Evolutionary conservation across 2,113 vertebrate genomes (phyloP), one percentile per base, ranked within the genome.

Genomic region (Varanus komodoensis): DNA sequence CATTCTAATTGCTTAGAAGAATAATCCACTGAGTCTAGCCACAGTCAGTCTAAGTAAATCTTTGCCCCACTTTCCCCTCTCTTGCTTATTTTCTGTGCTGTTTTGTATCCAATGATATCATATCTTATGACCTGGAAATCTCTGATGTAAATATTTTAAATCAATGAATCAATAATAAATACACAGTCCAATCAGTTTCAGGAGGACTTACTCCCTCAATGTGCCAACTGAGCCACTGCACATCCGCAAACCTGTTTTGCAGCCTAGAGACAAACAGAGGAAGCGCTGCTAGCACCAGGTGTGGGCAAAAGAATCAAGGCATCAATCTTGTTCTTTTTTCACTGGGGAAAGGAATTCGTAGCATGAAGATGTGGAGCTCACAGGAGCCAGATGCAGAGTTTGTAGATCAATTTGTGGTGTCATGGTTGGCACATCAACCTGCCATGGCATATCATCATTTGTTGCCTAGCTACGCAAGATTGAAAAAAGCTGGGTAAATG

Each of bases 331-430:
- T 29, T 44, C 50, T 61, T 61, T 48, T 75, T 71, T 48, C n/a
- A 32, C 54, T 61, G 17, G 54, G 52, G 68, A 61, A 29, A 61
- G 68, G 69, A 48, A 73, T 73, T 27, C 61, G 34, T 61, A 27
- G 52, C 73, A 82, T 74, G 80, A 82, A 89, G 68, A 89, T 61
- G 27, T 89, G 80, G 80, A 61, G 23, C 52, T 82, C 34, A 68
- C 52, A 82, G 34, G 32, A 17, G n/a, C 68, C 69, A 89, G 34
- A 44, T 61, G 52, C 15, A 54, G 78, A 61, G 68, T 29, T 61
- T 14, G 9, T 25, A 71, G 80, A 82, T 73, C 79, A 73, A 82
- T 89, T 82, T 89, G 68, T 74, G 79, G 68, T n/a, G 27, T 23
- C n/a, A 1, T 82, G n/a, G 79, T 34, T 82, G 87, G 87, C 52